A percentile compares a stretch with the other conserved stretches of the same genome.
Conservation (phyloP, 2,888 invertebrate genomes). For the Geotrupes spiniger region DNA sequence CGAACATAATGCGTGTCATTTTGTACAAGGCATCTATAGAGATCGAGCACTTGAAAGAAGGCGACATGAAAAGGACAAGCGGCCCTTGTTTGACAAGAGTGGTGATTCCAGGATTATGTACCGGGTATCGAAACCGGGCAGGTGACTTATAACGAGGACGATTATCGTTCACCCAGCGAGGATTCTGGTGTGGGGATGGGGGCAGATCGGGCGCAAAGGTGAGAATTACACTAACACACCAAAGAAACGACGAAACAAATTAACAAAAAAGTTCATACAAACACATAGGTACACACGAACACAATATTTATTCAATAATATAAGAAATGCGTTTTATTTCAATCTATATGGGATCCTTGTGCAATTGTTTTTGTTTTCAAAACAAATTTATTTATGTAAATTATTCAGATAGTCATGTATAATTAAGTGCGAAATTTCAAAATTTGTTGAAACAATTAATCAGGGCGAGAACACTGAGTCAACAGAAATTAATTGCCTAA, state of each 20-base stretch:
- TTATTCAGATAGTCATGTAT: too few relatives aligned
- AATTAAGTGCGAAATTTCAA: too few relatives aligned
- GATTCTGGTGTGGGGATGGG: conserved; percentile 93
- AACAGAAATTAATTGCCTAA: too few relatives aligned
- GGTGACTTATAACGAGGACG: conserved; percentile 58
- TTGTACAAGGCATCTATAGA: not conserved
- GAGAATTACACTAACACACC: conserved; percentile 7
- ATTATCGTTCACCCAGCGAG: conserved; percentile 85
- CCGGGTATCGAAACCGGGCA: conserved; percentile 54
- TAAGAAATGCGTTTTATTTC: too few relatives aligned
- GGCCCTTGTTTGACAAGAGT: conserved; percentile 10
- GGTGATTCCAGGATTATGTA: conserved; percentile 55
- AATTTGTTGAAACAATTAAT: too few relatives aligned
- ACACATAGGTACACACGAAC: not conserved
- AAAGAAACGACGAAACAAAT: conserved; percentile 1
- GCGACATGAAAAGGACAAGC: conserved; percentile 8
- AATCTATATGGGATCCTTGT: too few relatives aligned
- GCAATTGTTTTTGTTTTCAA: too few relatives aligned
- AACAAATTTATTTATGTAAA: too few relatives aligned
- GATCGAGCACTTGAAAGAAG: conserved; percentile 7
- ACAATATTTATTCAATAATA: too few relatives aligned
- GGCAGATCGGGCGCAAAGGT: conserved; percentile 56
- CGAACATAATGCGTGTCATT: too few relatives aligned
- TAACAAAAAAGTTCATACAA: conserved; percentile 1
- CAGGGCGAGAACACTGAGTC: too few relatives aligned